Percentiles rank a stretch among this genome's conserved stretches.
Evolutionary conservation across 2,113 vertebrate species (phyloP).

Genomic region (Phyllostomus hastatus): DNA sequence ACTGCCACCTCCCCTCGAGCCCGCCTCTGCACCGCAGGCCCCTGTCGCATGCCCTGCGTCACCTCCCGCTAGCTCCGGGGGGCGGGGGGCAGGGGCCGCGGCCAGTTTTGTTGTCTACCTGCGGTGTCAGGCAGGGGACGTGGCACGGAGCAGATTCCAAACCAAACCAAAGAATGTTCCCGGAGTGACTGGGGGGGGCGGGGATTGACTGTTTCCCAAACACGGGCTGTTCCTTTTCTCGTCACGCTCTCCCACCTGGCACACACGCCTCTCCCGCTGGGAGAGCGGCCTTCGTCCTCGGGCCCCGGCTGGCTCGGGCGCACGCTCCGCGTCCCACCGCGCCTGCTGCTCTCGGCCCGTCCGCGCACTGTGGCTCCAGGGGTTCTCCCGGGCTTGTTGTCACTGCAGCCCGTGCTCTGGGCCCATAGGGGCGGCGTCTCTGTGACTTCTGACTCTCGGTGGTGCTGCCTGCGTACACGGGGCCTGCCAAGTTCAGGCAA

Average conservation of each 20-base stretch:
- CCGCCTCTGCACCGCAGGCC: background rate
- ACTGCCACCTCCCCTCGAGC: background rate
- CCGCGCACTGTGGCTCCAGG: background rate
- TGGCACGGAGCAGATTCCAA: background rate
- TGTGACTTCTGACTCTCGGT: background rate
- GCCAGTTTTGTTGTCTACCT: background rate
- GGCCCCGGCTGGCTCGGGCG: background rate
- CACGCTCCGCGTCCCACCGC: rapidly evolving
- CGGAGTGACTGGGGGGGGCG: background rate
- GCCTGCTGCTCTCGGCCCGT: background rate
- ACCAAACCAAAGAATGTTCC: background rate
- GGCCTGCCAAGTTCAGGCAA: background rate
- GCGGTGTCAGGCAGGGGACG: background rate
- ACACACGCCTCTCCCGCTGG: background rate
- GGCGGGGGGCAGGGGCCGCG: background rate
- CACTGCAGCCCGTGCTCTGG: background rate
- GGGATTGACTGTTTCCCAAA: background rate
- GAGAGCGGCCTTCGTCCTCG: background rate
- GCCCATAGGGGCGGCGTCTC: too few species aligned
- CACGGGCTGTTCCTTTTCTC: background rate
- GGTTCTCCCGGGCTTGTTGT: background rate
- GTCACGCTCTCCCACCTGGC: background rate
- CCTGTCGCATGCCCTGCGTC: background rate
- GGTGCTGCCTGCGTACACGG: background rate
- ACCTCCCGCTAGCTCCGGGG: background rate